phyloP scores from a whole-genome alignment of 2,113 vertebrate species.

The Amphiprion ocellaris region DNA sequence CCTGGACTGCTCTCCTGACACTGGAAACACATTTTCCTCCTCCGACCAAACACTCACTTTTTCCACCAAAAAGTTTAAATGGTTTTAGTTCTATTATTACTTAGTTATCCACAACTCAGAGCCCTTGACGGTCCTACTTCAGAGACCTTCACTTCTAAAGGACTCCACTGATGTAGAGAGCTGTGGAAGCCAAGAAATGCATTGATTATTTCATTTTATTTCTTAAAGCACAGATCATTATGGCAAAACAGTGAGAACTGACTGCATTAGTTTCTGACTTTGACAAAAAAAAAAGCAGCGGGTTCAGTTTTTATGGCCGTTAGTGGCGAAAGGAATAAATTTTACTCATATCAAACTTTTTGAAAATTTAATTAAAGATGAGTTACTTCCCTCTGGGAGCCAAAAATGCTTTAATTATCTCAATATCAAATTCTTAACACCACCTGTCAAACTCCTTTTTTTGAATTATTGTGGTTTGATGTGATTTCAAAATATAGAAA shows the following conservation, averaged over 20 bases:
- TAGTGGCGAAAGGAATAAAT: background rate
- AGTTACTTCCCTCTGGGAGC: too few species aligned
- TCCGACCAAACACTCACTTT: conserved; percentile 6
- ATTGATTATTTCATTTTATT: too few species aligned
- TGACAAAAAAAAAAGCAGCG: background rate
- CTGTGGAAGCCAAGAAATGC: too few species aligned
- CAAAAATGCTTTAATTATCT: too few species aligned
- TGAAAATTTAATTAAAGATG: too few species aligned
- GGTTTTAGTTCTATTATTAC: conserved; percentile 21
- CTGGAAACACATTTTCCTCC: conserved; percentile 37
- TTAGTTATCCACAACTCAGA: background rate
- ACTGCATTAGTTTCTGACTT: too few species aligned
- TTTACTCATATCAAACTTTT: too few species aligned
- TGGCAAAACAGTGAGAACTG: too few species aligned
- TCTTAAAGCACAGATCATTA: too few species aligned
- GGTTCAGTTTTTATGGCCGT: background rate
- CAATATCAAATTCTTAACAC: too few species aligned
- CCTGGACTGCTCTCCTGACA: conserved; percentile 46
- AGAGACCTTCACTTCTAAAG: background rate
- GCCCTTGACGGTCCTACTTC: background rate
- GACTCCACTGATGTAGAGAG: background rate
- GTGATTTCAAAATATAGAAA: background rate
- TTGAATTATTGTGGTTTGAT: background rate
- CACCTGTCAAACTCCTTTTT: too few species aligned
- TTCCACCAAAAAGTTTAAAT: conserved; percentile 19